These are phyloP conservation scores for Echeneis naucrates DNA, from an alignment of 2,797 vertebrate species.

Conservation along the genomic window DNA sequence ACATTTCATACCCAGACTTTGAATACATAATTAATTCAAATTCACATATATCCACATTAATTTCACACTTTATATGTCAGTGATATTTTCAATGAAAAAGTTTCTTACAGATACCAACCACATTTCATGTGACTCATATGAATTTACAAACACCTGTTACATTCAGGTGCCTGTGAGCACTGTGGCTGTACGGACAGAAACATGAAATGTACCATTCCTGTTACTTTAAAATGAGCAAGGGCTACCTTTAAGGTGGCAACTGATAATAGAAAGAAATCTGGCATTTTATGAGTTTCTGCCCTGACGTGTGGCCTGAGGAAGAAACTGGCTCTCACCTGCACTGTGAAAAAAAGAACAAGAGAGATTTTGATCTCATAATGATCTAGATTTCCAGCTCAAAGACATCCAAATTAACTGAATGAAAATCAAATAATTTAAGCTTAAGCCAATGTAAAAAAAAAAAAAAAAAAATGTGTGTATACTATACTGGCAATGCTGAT, in stretches of 20 bases:
- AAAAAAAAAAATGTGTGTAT: too few relatives aligned
- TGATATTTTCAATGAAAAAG: constrained; percentile 44
- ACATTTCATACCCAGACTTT: constrained; percentile 66
- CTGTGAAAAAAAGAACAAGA: constrained; percentile 17
- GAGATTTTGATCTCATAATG: background rate
- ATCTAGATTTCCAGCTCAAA: background rate
- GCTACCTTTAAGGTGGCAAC: constrained; percentile 28
- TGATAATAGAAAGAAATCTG: constrained; percentile 25
- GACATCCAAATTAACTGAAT: too few relatives aligned
- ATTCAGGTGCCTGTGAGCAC: constrained; percentile 25
- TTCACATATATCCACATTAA: constrained; percentile 57
- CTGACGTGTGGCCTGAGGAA: constrained; percentile 30
- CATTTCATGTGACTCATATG: constrained; percentile 32
- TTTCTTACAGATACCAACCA: constrained; percentile 15
- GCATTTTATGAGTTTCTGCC: constrained; percentile 24
- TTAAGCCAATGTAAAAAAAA: too few relatives aligned
- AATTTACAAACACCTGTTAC: constrained; percentile 29
- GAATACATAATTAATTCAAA: constrained; percentile 58
- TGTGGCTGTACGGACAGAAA: constrained; percentile 3
- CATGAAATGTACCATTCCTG: constrained; percentile 21
- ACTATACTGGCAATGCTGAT: too few relatives aligned
- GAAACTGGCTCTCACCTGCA: constrained; percentile 19
- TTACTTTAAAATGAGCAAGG: constrained; percentile 32
- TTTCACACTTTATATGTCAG: constrained; percentile 38
- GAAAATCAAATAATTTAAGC: too few relatives aligned